A percentile compares a stretch with the other conserved stretches of the same genome.
phyloP scores from a whole-genome alignment of 2,888 invertebrate genomes.

The Nemotelus nigrinus region DNA sequence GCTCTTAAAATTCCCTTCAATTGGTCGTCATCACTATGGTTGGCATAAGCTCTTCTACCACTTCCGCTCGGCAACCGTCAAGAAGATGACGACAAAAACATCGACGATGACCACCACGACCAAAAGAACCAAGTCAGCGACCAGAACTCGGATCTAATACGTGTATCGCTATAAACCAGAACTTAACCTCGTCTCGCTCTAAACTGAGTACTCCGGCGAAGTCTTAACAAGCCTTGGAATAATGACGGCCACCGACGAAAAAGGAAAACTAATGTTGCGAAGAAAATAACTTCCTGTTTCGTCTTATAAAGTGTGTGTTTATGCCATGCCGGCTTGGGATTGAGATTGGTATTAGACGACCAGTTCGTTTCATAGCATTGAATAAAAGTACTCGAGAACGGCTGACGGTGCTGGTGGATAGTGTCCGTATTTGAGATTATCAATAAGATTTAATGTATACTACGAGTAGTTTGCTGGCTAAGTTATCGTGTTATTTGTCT shows the following conservation, averaged over 20 bases:
- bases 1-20: neutral
- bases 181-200: neutral
- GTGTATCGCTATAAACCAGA: neutral
- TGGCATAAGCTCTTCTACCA: neutral
- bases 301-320: neutral
- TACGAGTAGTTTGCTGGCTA: too few relatives aligned
- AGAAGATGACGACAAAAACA: too few relatives aligned
- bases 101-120: too few relatives aligned
- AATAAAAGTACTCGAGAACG: too few relatives aligned
- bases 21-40: neutral
- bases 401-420: too few relatives aligned
- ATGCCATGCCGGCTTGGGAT: too few relatives aligned
- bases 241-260: neutral
- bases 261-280: neutral
- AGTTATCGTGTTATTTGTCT: too few relatives aligned
- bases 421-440: too few relatives aligned
- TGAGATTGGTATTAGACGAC: too few relatives aligned
- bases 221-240: neutral
- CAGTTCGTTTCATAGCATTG: too few relatives aligned
- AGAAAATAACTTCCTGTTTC: constrained; percentile 1
- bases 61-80: neutral
- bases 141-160: neutral
- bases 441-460: too few relatives aligned
- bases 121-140: too few relatives aligned
- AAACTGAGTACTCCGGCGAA: neutral